phyloP scores from a whole-genome alignment of 2,113 vertebrate species.

The Miniopterus natalensis region DNA sequence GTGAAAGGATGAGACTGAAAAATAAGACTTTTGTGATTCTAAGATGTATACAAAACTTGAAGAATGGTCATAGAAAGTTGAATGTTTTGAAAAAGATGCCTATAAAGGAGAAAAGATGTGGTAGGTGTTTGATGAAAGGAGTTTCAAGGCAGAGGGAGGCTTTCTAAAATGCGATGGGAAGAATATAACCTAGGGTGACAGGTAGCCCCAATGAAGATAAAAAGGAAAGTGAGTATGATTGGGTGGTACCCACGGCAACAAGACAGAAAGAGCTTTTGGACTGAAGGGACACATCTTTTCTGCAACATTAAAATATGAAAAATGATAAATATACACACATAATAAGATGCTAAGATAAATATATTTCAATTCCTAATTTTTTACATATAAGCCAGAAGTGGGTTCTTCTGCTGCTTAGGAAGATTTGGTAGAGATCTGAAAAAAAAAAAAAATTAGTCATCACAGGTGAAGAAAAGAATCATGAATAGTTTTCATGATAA shows the following conservation, averaged over 20 bases:
- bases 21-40: not conserved
- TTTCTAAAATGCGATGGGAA: slow-evolving; percentile 9
- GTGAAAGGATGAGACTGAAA: not conserved
- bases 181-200: not conserved
- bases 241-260: not conserved
- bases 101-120: not conserved
- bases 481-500: not conserved
- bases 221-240: not conserved
- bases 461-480: not conserved
- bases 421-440: not conserved
- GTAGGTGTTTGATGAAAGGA: not conserved
- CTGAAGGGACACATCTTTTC: not conserved
- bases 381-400: not conserved
- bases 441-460: not conserved
- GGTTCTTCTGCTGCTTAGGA: not conserved
- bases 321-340: not conserved
- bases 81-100: not conserved
- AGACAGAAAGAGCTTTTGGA: not conserved
- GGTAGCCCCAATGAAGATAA: not conserved
- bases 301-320: not conserved
- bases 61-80: not conserved
- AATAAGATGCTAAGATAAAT: not conserved
- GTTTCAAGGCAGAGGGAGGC: not conserved
- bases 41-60: not conserved
- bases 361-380: not conserved